phyloP scores from a whole-genome alignment of 2,113 vertebrate genomes.

The Sapayoa aenigma region DNA sequence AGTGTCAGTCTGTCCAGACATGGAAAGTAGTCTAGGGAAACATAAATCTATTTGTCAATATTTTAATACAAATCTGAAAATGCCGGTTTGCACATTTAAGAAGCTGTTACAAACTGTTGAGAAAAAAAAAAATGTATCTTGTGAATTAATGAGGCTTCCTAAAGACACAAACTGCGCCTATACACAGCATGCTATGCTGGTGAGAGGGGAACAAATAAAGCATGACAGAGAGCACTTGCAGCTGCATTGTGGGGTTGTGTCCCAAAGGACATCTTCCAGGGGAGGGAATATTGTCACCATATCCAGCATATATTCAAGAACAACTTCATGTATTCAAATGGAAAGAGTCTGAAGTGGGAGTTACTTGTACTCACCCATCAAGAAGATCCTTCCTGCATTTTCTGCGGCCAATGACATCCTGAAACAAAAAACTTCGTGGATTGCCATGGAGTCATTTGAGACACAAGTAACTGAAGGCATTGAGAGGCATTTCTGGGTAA shows the following conservation, averaged over 20 bases:
- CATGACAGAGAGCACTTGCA: not conserved
- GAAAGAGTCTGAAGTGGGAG: not conserved
- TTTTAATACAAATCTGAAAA: constrained; percentile 49
- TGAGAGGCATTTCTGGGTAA: not conserved
- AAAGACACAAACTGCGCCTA: constrained; percentile 14
- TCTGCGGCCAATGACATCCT: rapidly evolving
- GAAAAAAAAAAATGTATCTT: constrained; percentile 65
- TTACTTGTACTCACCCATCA: not conserved
- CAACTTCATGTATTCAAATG: not conserved
- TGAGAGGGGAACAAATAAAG: not conserved
- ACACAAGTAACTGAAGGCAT: not conserved
- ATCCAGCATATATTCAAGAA: not conserved
- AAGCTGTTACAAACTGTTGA: constrained; percentile 72
- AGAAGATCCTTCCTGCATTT: not conserved
- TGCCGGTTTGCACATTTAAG: constrained; percentile 69
- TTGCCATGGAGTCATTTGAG: not conserved
- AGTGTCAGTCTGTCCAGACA: constrained; percentile 34
- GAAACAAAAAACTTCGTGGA: not conserved
- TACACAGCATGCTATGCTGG: not conserved
- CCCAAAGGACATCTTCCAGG: not conserved
- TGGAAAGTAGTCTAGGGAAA: constrained; percentile 53
- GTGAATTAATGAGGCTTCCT: constrained; percentile 74
- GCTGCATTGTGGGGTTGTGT: not conserved
- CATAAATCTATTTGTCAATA: constrained; percentile 54
- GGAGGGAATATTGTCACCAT: not conserved